Evolutionary conservation across 2,888 invertebrate species (phyloP).

Genomic region (Euproctis similis): DNA sequence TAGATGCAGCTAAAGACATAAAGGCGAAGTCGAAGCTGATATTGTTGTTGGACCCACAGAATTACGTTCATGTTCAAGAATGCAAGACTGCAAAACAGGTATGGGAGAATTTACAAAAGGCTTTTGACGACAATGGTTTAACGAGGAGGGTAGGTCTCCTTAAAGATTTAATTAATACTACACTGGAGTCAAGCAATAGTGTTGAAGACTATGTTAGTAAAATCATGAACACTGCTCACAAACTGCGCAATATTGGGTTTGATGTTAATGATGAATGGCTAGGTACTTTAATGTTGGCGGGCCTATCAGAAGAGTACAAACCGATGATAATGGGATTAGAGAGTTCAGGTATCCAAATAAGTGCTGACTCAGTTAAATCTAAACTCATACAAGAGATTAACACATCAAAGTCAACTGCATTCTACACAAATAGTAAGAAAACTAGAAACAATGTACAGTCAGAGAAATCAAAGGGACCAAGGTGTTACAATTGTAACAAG

Average conservation of each 20-base stretch:
- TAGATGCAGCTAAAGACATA: not conserved
- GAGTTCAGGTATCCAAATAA: no score
- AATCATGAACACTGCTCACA: no score
- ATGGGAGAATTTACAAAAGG: no score
- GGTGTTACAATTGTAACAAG: constrained; percentile 20
- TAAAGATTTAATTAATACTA: constrained; percentile 1
- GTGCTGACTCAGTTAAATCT: no score
- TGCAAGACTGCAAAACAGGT: not conserved
- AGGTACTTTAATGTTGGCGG: no score
- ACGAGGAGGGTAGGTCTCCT: not conserved
- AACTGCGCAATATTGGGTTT: not conserved
- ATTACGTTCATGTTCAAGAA: not conserved
- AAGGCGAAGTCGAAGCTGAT: not conserved
- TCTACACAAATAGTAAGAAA: no score
- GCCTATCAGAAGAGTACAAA: no score
- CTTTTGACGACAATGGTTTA: constrained; percentile 2
- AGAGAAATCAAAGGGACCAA: constrained; percentile 14
- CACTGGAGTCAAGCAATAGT: not conserved
- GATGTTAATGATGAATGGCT: constrained; percentile 1
- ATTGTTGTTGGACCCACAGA: not conserved
- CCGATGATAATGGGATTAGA: no score
- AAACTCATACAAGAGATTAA: no score
- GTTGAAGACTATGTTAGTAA: no score
- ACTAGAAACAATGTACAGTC: no score
- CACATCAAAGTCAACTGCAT: no score